Evolutionary conservation across 2,113 vertebrate species (phyloP), one percentile per base, ranked within the genome.

Genomic region (Chloropsis hardwickii): DNA sequence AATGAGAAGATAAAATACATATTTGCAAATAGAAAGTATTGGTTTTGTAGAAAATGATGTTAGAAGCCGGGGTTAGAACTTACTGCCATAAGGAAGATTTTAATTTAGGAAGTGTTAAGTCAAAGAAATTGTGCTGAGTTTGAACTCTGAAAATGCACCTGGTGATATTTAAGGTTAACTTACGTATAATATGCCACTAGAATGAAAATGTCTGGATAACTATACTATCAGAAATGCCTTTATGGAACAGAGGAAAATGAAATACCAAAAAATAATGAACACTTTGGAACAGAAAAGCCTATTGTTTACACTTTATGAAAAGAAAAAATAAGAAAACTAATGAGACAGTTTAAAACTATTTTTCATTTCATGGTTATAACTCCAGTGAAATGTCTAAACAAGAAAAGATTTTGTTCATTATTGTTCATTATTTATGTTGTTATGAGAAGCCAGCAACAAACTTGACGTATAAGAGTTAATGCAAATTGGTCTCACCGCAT

Each of bases 361-460:
- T 88, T 95, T 88, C 90, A 90, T 94, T 90, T 96, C 79, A 93
- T 93, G 85, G 86, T 92, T 97, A 92, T 73, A 73, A 86, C 76
- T 92, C 44, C 82, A 92, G 71, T 66, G 39, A 93, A 95, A 92
- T 60, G 79, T 51, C 88, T 86, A 83, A 29, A 40, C 90, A 95
- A 93, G 90, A 47, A 96, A 83, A 93, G 90, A 86, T 90, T 57
- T n/a, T n/a, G 11, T 86, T 92, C 88, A 95, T 97, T 96, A 90
- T 40, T 90, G 53, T 87, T 97, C 85, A 94, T 92, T 93, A 95
- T 95, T 97, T 95, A 95, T 93, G 82, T 85, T 90, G 53, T 90
- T 94, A 80, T 81, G 67, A 80, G 76, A 95, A 88, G 66, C 25
- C 67, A 92, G 80, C 47, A 84, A 54, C 65, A 71, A 94, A 93